phyloP scores from a whole-genome alignment of 1,140 invertebrate genomes.

The Saccostrea cuccullata region DNA sequence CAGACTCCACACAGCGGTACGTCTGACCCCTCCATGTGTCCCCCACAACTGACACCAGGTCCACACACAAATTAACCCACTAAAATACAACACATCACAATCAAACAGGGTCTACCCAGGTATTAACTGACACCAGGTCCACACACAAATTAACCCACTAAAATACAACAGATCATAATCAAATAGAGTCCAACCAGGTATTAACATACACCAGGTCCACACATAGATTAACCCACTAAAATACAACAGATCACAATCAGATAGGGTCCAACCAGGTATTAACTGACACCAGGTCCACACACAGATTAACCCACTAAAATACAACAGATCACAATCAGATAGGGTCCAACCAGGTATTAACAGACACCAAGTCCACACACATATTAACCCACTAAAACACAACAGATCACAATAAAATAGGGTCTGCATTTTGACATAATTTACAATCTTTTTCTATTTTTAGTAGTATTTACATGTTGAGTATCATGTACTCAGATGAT shows the following conservation, averaged over 20 bases:
- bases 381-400: slow-evolving; percentile 77
- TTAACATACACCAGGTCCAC: slow-evolving; percentile 73
- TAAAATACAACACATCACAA: slow-evolving; percentile 55
- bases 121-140: slow-evolving; percentile 71
- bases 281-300: slow-evolving; percentile 74
- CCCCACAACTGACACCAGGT: slow-evolving; percentile 74
- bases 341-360: slow-evolving; percentile 35
- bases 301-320: slow-evolving; percentile 77
- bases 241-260: slow-evolving; percentile 2
- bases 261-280: no score
- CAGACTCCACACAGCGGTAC: slow-evolving; percentile 72
- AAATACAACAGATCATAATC: slow-evolving; percentile 37
- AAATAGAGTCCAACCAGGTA: background rate
- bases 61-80: slow-evolving; percentile 77
- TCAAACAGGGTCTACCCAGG: background rate
- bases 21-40: slow-evolving; percentile 76
- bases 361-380: slow-evolving; percentile 73
- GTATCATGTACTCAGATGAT: no score
- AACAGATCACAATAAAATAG: background rate
- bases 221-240: slow-evolving; percentile 77
- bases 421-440: no score
- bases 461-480: no score
- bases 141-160: slow-evolving; percentile 77
- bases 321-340: background rate
- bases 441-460: no score